A percentile compares a stretch with the other conserved stretches of the same genome.
Evolutionary conservation across 2,797 vertebrate genomes (phyloP).

Genomic region (Silurus aristotelis): DNA sequence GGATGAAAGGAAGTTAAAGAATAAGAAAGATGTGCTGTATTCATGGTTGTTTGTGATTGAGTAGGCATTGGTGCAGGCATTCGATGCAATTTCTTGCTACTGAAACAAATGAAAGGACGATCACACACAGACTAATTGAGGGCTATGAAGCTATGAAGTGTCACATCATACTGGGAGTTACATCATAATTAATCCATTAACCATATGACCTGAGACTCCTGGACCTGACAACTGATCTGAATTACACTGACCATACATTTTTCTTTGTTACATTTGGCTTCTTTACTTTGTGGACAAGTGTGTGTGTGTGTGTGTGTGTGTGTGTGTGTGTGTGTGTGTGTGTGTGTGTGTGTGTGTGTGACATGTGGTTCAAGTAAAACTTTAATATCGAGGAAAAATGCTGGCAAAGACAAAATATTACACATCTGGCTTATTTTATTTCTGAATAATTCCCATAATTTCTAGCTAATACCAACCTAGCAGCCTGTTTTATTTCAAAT

Average conservation of each 20-base stretch:
- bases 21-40: not conserved
- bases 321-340: no score
- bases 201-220: not conserved
- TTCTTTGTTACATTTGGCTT: no score
- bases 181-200: not conserved
- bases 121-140: not conserved
- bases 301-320: no score
- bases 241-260: not conserved
- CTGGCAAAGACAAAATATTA: not conserved
- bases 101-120: not conserved
- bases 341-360: no score
- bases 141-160: not conserved
- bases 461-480: no score
- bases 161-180: not conserved
- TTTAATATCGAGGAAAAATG: not conserved
- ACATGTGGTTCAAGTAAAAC: not conserved
- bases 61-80: no score
- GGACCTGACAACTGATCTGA: not conserved
- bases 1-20: no score
- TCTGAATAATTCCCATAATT: not conserved
- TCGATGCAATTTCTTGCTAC: not conserved
- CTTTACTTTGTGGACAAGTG: no score
- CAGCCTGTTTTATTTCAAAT: not conserved
- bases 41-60: not conserved
- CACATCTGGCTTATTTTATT: not conserved